A percentile compares a stretch with the other conserved stretches of the same genome.
These are phyloP conservation scores for Macrotrachela quadricornifera DNA, from an alignment of 1,140 invertebrate genomes.

Conservation along the genomic window DNA sequence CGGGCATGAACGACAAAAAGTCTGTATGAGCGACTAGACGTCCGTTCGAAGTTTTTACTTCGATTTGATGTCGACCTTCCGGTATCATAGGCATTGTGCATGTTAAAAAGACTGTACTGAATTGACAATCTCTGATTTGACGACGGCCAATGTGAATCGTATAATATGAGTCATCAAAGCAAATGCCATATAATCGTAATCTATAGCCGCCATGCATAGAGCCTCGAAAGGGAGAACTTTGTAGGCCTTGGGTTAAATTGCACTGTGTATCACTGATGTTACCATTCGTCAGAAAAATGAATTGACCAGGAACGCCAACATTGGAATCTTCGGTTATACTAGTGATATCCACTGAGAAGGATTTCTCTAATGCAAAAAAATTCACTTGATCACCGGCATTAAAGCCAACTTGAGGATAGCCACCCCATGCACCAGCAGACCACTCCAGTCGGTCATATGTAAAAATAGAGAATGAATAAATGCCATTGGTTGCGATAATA, in stretches of 20 bases:
- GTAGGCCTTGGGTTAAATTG: background rate
- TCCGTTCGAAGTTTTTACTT: no score
- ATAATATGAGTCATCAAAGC: background rate
- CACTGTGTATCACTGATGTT: background rate
- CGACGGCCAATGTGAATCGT: no score
- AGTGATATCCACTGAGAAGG: background rate
- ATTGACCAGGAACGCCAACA: background rate
- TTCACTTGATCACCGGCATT: background rate
- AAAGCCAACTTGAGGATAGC: background rate
- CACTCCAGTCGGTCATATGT: background rate
- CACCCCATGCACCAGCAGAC: background rate
- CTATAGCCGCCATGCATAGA: background rate
- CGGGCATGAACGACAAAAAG: no score
- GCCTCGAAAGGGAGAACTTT: background rate
- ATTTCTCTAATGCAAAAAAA: background rate
- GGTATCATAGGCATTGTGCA: no score
- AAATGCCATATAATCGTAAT: background rate
- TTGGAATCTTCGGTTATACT: background rate
- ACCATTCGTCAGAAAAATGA: background rate
- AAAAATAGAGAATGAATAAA: constrained; percentile 1
- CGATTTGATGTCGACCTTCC: no score
- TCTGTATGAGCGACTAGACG: no score
- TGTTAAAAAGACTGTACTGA: no score
- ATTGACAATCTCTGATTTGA: no score
- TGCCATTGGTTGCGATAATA: background rate